Base-by-base conservation (phyloP, 2,113 vertebrate species). In the Eolophus roseicapilla region DNA sequence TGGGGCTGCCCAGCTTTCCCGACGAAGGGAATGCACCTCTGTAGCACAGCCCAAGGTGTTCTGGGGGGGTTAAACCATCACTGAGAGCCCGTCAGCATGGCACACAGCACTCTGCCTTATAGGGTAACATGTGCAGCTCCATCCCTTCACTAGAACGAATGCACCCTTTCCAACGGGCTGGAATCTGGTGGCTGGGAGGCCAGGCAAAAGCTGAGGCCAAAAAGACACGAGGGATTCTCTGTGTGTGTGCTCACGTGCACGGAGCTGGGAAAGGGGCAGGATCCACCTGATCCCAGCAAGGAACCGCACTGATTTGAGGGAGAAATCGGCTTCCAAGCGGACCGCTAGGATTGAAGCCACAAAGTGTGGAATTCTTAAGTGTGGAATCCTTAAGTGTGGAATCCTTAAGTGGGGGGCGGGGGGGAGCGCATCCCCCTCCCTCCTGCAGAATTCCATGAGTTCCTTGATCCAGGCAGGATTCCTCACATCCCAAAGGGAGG, bases 161-260 rank as follows among this genome's bases (percentile, higher is more conserved):
- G 39, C 17, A 55, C 41, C 62, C 49, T 64, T 63, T 12, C 14
- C 78, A 52, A 35, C 0, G 16, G 11, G 23, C 63, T 63, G 67
- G 15, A 41, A 31, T 1, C 50, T 3, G 86, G 47, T 8, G 31
- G 19, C 6, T 55, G 3, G n/a, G 47, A 82, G 29, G 62, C 13
- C 63, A 27, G 59, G 68, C 46, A 78, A 86, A 52, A 63, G 47
- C 29, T 5, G 53, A 24, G 43, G 2, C 27, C 10, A 70, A 60
- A 84, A 76, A 59, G 3, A 23, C 23, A 21, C 0, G 11, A 52
- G 62, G 43, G 59, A 69, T 13, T 41, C 0, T 3, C 25, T 0
- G 24, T 1, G 3, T 9, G 6, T 2, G 49, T 17, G 28, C 9
- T 14, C 57, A 19, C 25, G 1, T 20, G 6, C 4, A 13, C 39